Evolutionary conservation across 1,140 invertebrate species (phyloP), one percentile per base, ranked within the genome.

Genomic region (Alviniconcha marisindica): DNA sequence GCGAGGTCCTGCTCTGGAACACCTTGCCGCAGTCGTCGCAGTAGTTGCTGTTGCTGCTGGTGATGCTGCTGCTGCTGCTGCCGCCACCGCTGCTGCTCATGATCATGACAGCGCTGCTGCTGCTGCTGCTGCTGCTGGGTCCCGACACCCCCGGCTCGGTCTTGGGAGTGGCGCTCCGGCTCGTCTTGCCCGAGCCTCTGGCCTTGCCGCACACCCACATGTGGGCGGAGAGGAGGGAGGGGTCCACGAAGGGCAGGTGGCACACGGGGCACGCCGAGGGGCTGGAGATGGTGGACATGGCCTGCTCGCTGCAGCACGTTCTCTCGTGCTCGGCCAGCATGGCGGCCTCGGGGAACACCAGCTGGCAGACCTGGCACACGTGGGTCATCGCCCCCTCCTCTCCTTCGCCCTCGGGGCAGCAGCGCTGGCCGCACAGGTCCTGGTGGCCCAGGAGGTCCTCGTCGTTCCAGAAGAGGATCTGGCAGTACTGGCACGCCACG

Each of bases 391-490:
- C 24, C 31, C 36, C 28, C 31, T 60, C 7, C 28, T 33, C 63
- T n/a, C 56, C 56, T 33, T 33, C 63, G 5, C 69, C 24, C 73
- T 31, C 44, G 0, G 40, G 28, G 40, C 24, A 40, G n/a, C 31
- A 80, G 18, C 44, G 42, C 54, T 80, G 56, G 4, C 78, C 60
- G 31, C 78, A 80, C 78, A 80, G 40, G 15, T 40, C 28, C 60
- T 80, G 78, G 40, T 80, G 78, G 18, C n/a, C 60, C 14, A 24
- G 18, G 14, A 80, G 78, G 15, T 80, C 40, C 15, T 44, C 10
- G 15, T 14, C 21, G n/a, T 80, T 60, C 78, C 78, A 80, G 78
- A 80, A 80, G 14, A 80, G 56, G 31, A 80, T 80, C 56, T 80
- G 78, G 40, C 78, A 80, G 60, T 40, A 80, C 38, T 38, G 36